Evolutionary conservation across 2,888 invertebrate genomes (phyloP).

Genomic region (Trimorus sp.): DNA sequence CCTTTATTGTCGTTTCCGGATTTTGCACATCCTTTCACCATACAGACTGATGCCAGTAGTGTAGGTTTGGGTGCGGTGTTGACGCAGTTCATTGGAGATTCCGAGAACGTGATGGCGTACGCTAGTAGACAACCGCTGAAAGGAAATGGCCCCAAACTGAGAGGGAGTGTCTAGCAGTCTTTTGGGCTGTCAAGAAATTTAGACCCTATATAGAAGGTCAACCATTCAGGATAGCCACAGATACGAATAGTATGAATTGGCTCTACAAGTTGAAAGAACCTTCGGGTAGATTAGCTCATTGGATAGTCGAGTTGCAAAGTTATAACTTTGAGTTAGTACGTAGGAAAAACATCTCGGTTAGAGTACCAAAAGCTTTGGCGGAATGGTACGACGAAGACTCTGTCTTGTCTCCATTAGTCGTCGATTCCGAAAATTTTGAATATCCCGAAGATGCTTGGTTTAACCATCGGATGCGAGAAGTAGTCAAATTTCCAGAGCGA

Average conservation of each 20-base stretch:
- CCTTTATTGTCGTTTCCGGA: background rate
- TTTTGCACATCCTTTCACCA: background rate
- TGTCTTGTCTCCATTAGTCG: too few relatives aligned
- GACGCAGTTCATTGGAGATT: background rate
- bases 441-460: too few relatives aligned
- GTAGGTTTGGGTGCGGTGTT: background rate
- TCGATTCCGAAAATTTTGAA: too few relatives aligned
- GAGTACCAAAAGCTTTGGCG: too few relatives aligned
- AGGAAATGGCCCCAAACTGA: slow-evolving; percentile 59
- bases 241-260: slow-evolving; percentile 62
- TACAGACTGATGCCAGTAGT: background rate
- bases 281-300: slow-evolving; percentile 55
- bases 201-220: slow-evolving; percentile 64
- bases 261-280: background rate
- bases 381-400: too few relatives aligned
- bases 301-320: slow-evolving; percentile 25
- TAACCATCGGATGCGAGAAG: too few relatives aligned
- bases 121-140: slow-evolving; percentile 36
- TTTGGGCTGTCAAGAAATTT: slow-evolving; percentile 63
- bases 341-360: background rate
- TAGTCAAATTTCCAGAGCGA: too few relatives aligned
- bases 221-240: slow-evolving; percentile 57
- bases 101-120: slow-evolving; percentile 67
- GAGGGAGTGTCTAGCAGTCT: slow-evolving; percentile 65
- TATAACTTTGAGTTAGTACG: background rate